phyloP scores from a whole-genome alignment of 2,797 vertebrate genomes.

The Bucorvus abyssinicus region DNA sequence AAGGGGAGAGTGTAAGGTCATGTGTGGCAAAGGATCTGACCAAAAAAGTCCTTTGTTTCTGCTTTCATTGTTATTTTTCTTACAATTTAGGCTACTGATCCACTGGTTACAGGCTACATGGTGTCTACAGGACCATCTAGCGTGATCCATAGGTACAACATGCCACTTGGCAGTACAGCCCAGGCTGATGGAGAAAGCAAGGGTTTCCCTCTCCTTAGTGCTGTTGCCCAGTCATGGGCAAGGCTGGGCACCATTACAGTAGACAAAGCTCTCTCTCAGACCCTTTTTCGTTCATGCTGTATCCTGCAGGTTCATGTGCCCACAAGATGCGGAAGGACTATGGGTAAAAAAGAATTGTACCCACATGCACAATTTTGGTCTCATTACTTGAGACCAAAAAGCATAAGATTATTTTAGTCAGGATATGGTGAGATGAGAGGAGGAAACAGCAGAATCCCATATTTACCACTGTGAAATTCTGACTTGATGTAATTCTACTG shows the following conservation, averaged over 20 bases:
- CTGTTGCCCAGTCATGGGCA: neutral
- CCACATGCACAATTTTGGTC: too few species aligned
- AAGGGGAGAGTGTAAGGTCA: neutral
- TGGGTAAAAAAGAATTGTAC: neutral
- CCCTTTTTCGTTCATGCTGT: neutral
- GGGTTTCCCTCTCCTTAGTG: neutral
- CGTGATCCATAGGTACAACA: neutral
- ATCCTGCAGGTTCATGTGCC: neutral
- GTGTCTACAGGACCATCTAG: neutral
- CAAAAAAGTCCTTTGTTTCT: neutral
- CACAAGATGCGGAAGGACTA: neutral
- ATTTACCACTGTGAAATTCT: neutral
- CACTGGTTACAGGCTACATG: neutral
- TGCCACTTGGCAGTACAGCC: neutral
- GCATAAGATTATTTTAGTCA: neutral
- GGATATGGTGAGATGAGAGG: neutral
- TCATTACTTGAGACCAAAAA: neutral
- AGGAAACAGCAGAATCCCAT: neutral
- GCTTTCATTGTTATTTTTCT: neutral
- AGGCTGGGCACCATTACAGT: neutral
- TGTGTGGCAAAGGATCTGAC: neutral
- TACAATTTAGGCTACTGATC: neutral
- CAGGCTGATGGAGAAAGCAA: neutral
- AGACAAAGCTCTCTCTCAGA: neutral
- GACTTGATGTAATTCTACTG: neutral